Evolutionary conservation across 92 coral and sea anemone species (phyloP).

Genomic region (Zoanthus sansibaricus): DNA sequence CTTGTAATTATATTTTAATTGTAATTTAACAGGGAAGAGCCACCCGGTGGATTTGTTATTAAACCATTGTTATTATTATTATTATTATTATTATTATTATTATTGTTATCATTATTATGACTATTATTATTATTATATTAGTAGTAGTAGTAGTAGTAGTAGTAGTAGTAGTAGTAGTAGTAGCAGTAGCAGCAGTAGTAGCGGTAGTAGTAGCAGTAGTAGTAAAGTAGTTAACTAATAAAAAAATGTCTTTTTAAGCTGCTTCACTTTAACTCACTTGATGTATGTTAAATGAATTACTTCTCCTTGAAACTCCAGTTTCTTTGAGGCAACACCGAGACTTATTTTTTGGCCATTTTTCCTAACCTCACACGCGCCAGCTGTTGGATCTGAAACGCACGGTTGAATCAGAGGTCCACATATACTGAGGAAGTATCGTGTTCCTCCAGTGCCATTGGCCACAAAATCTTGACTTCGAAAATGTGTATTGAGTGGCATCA

Average conservation of each 20-base stretch:
- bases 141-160: not conserved
- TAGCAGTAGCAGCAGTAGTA: not conserved
- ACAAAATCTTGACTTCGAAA: conserved; percentile 33
- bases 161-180: not conserved
- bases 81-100: too few species aligned
- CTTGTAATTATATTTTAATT: too few species aligned
- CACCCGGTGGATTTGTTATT: too few species aligned
- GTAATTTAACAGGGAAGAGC: too few species aligned
- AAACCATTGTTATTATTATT: too few species aligned
- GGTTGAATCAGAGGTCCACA: conserved; percentile 59
- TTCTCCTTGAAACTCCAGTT: conserved; percentile 75
- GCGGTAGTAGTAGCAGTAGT: not conserved
- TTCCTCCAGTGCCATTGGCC: conserved; percentile 38
- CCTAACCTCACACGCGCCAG: conserved; percentile 70
- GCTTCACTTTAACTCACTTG: conserved; percentile 27
- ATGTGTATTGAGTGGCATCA: conserved; percentile 57
- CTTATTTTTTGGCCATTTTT: conserved; percentile 48
- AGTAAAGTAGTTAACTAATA: not conserved
- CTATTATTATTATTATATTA: too few species aligned
- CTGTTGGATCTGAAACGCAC: conserved; percentile 13
- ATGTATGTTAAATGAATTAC: conserved; percentile 74
- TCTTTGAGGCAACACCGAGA: conserved; percentile 59
- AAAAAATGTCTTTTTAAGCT: not conserved
- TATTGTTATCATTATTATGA: too few species aligned
- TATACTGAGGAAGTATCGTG: conserved; percentile 65